These are phyloP conservation scores for Merops nubicus DNA, from an alignment of 2,113 vertebrate genomes.

Conservation along the genomic window DNA sequence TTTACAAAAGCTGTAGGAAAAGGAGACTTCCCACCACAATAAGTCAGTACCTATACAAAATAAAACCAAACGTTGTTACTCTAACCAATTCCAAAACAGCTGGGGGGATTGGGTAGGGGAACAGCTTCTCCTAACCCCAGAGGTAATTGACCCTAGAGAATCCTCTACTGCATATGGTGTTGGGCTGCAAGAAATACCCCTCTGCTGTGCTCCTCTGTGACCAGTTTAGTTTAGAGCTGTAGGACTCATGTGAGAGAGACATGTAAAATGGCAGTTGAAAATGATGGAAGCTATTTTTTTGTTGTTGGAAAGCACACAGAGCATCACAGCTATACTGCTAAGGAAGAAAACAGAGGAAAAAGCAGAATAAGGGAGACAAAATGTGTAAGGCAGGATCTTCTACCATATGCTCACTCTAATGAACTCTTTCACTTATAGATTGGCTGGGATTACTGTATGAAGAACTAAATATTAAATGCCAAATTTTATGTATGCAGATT, in stretches of 20 bases:
- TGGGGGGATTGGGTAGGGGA: rapidly evolving
- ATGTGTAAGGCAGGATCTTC: not conserved
- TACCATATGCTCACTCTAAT: not conserved
- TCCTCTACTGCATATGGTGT: not conserved
- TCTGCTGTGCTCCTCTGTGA: not conserved
- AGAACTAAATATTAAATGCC: not conserved
- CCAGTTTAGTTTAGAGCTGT: not conserved
- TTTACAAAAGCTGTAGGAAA: not conserved
- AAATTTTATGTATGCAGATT: not conserved
- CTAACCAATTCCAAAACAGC: not conserved
- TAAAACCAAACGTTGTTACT: not conserved
- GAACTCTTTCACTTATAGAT: not conserved
- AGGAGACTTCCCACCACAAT: not conserved
- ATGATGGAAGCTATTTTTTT: not conserved
- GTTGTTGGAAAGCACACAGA: not conserved
- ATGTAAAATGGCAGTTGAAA: not conserved
- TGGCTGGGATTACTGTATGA: not conserved
- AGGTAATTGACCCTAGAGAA: not conserved
- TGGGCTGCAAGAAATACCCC: not conserved
- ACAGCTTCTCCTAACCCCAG: not conserved
- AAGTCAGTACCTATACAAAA: not conserved
- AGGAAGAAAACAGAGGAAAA: not conserved
- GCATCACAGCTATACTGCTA: not conserved
- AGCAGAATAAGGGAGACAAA: not conserved
- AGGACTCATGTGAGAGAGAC: not conserved